Conservation (phyloP, 2,888 invertebrate genomes). For the Agrochola macilenta region DNA sequence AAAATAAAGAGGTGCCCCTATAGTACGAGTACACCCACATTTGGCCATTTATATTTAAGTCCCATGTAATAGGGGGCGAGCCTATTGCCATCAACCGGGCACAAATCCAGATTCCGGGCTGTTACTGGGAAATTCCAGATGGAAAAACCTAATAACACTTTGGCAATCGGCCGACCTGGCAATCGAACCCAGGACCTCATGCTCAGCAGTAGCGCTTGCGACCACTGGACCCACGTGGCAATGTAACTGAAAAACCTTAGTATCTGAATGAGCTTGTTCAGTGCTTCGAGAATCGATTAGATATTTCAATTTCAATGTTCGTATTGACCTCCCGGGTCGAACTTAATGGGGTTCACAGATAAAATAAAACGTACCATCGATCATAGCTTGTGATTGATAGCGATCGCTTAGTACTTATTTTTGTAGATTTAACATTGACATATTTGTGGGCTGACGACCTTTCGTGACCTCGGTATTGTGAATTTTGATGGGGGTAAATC, state of each 20-base stretch:
- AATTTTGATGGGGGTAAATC: slow-evolving; percentile 48
- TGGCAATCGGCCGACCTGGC: background rate
- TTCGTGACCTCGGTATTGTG: slow-evolving; percentile 37
- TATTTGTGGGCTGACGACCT: slow-evolving; percentile 51
- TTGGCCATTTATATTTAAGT: too few relatives aligned
- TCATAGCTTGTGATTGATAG: slow-evolving; percentile 67
- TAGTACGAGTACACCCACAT: too few relatives aligned
- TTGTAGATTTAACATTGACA: slow-evolving; percentile 55
- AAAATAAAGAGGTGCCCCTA: too few relatives aligned
- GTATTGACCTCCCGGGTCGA: slow-evolving; percentile 67
- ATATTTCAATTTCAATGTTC: slow-evolving; percentile 59
- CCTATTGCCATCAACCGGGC: background rate
- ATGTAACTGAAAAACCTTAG: slow-evolving; percentile 39
- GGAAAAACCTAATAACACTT: background rate
- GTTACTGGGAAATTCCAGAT: background rate
- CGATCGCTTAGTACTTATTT: slow-evolving; percentile 43
- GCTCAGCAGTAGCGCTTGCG: background rate
- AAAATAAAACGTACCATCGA: slow-evolving; percentile 63
- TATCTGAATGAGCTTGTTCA: slow-evolving; percentile 22
- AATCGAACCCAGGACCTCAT: background rate
- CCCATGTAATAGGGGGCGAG: background rate
- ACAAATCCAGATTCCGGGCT: background rate
- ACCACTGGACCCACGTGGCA: background rate
- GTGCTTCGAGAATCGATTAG: slow-evolving; percentile 56
- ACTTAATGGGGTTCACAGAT: slow-evolving; percentile 55